Percentiles rank a stretch among this genome's conserved stretches.
Conservation (phyloP, 2,888 invertebrate genomes). For the Latheticus oryzae region DNA sequence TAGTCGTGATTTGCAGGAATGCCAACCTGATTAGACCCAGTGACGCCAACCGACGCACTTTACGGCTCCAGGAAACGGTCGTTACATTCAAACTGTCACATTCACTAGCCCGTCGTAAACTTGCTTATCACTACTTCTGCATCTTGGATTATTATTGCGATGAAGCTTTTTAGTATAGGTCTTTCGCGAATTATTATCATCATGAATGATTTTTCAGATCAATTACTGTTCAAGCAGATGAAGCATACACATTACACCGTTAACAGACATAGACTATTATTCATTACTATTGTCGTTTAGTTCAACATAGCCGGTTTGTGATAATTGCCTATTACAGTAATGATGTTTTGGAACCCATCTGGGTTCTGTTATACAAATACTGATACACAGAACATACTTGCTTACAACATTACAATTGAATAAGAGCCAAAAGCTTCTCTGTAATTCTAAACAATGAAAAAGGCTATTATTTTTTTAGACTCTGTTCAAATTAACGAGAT, state of each 20-base stretch:
- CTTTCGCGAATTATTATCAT: constrained; percentile 17
- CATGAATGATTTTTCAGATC: constrained; percentile 10
- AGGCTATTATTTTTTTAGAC: no score
- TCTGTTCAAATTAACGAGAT: no score
- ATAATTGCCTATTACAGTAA: constrained; percentile 27
- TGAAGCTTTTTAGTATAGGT: constrained; percentile 22
- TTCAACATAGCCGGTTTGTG: constrained; percentile 27
- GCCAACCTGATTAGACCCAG: constrained; percentile 36
- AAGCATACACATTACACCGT: constrained; percentile 20
- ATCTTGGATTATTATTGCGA: constrained; percentile 36
- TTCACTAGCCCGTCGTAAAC: constrained; percentile 35
- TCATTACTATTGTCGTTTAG: constrained; percentile 26
- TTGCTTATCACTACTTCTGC: constrained; percentile 32
- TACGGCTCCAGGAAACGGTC: constrained; percentile 38
- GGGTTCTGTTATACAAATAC: constrained; percentile 2
- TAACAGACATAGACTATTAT: constrained; percentile 25
- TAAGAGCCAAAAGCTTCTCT: no score
- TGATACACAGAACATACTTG: no score
- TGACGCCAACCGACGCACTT: constrained; percentile 34
- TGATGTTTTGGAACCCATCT: constrained; percentile 20
- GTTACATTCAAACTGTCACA: constrained; percentile 40
- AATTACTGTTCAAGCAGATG: constrained; percentile 25
- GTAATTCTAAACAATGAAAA: no score
- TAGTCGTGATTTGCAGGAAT: constrained; percentile 31
- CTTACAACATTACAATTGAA: no score